Percentiles rank a stretch among this genome's conserved stretches.
Evolutionary conservation across 2,888 invertebrate genomes (phyloP).

Genomic region (Caradrina kadenii): DNA sequence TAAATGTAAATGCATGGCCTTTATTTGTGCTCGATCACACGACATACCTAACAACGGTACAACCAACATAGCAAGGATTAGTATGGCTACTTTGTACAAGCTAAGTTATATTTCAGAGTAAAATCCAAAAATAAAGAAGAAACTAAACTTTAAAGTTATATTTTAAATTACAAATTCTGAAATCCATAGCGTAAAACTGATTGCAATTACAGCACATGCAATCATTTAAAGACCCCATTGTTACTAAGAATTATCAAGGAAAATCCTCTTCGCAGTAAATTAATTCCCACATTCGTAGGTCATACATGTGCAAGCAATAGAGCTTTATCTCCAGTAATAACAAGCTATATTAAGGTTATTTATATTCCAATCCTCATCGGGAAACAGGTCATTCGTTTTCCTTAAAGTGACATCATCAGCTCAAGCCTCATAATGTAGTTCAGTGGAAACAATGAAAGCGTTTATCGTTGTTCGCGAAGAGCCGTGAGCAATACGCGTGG

Average conservation of each 20-base stretch:
- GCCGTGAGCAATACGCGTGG: conserved; percentile 72
- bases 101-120: not conserved
- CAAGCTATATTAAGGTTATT: conserved; percentile 52
- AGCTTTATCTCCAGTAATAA: conserved; percentile 47
- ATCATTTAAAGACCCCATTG: not conserved
- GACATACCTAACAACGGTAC: conserved; percentile 58
- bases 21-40: conserved; percentile 80
- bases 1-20: conserved; percentile 87
- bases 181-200: not conserved
- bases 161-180: not conserved
- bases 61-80: conserved; percentile 60
- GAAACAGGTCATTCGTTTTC: conserved; percentile 66
- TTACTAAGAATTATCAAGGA: conserved; percentile 36
- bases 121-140: not conserved
- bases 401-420: conserved; percentile 71
- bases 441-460: conserved; percentile 70
- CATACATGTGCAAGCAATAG: conserved; percentile 31
- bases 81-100: conserved; percentile 23
- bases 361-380: conserved; percentile 51
- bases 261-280: conserved; percentile 41
- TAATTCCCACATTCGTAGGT: conserved; percentile 39
- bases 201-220: conserved; percentile 2
- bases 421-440: conserved; percentile 60
- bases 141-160: not conserved
- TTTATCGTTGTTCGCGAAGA: conserved; percentile 68